Percentiles rank a stretch among this genome's conserved stretches.
Conservation (phyloP, 1,140 invertebrate species). For the Galleria mellonella region DNA sequence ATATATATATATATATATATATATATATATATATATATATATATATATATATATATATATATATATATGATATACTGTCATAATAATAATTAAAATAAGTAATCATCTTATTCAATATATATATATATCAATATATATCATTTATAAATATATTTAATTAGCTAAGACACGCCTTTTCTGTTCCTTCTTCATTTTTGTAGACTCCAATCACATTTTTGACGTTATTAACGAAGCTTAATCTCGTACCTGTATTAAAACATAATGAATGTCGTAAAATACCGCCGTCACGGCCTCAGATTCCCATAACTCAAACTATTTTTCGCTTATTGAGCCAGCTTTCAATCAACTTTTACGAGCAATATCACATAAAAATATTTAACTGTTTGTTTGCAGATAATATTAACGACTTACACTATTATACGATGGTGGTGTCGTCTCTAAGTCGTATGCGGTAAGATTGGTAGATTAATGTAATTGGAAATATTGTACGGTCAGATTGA, state of each 20-base stretch:
- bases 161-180: neutral
- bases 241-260: constrained; percentile 31
- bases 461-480: too few species aligned
- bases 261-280: constrained; percentile 35
- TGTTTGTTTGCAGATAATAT: constrained; percentile 66
- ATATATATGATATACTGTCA: too few species aligned
- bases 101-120: too few species aligned
- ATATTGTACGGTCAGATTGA: too few species aligned
- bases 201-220: neutral
- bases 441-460: too few species aligned
- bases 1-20: too few species aligned
- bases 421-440: too few species aligned
- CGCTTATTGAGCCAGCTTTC: constrained; percentile 51
- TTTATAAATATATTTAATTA: too few species aligned
- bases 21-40: too few species aligned
- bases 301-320: constrained; percentile 39
- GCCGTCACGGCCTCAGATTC: constrained; percentile 32
- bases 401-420: constrained; percentile 49
- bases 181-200: neutral
- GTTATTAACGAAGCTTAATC: constrained; percentile 12
- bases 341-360: constrained; percentile 70
- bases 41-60: too few species aligned
- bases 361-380: constrained; percentile 69
- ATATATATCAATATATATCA: too few species aligned
- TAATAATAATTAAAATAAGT: too few species aligned